Evolutionary conservation across 1,140 invertebrate genomes (phyloP).

Genomic region (Drosophila carrolli): DNA sequence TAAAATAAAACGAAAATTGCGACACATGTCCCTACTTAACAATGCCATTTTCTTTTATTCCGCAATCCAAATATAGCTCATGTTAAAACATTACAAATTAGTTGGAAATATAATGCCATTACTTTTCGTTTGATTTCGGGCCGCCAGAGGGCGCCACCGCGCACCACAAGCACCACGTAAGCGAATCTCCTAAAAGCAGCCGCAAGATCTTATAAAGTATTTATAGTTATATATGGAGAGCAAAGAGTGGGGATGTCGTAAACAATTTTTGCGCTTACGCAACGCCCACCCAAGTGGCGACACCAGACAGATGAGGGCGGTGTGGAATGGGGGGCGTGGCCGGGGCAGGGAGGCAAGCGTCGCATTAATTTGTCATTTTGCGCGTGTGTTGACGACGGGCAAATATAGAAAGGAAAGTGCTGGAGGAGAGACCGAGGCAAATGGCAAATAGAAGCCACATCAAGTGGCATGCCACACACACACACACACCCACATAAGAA

Average conservation of each 20-base stretch:
- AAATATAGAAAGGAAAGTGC: slow-evolving; percentile 12
- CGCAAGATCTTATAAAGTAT: slow-evolving; percentile 50
- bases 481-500: slow-evolving; percentile 2
- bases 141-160: slow-evolving; percentile 15
- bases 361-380: slow-evolving; percentile 80
- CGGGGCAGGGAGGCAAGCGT: slow-evolving; percentile 42
- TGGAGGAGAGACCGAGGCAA: background rate
- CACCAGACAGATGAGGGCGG: slow-evolving; percentile 25
- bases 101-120: slow-evolving; percentile 33
- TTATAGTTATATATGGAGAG: slow-evolving; percentile 29
- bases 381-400: slow-evolving; percentile 60
- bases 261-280: slow-evolving; percentile 65
- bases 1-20: background rate
- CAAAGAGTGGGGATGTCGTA: slow-evolving; percentile 43
- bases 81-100: slow-evolving; percentile 22
- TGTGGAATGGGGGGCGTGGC: slow-evolving; percentile 10
- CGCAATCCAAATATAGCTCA: slow-evolving; percentile 4
- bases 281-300: slow-evolving; percentile 60
- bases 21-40: background rate
- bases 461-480: slow-evolving; percentile 64
- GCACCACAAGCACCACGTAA: background rate
- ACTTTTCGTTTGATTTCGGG: slow-evolving; percentile 27
- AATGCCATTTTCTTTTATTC: background rate
- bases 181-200: slow-evolving; percentile 26
- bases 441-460: slow-evolving; percentile 48